Evolutionary conservation across 2,113 vertebrate genomes (phyloP), one percentile per base, ranked within the genome.

Genomic region (Myocastor coypus): DNA sequence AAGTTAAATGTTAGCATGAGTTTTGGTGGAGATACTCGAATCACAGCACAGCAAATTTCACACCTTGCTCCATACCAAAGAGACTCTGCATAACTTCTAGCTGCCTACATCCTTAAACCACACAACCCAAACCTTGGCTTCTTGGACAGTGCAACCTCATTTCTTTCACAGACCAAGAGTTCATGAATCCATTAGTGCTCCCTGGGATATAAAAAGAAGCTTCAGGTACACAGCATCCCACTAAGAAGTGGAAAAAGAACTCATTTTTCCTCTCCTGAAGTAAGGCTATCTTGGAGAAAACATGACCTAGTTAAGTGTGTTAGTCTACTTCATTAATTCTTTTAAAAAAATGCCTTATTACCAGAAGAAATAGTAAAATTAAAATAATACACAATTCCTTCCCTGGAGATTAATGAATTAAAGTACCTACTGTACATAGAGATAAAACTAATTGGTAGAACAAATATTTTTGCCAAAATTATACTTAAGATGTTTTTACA

Each of bases 271-370:
- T 80, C n/a, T 73, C 89, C 57, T 3, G 10, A 42, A 42, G 75
- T 42, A 12, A 63, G 34, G 55, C n/a, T 69, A 26, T 28, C 64
- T 46, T 30, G 17, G 13, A 63, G 68, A 63, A 28, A 80, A 55
- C 11, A 78, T 80, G 78, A 71, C 81, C 55, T 66, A 57, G 42
- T 37, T 80, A 50, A 91, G 16, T n/a, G 37, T 22, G 7, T 81
- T 52, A 87, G 28, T 87, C 42, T 64, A 37, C 71, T 46, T 81
- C 75, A 66, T 73, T 89, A 71, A 73, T 71, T 93, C n/a, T n/a
- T 95, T 95, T 90, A 3, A 63, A 55, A 68, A 88, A 64, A 57
- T 63, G 22, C 19, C 71, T 90, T 86, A 46, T 90, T 89, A 63
- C 3, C 55, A 64, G 46, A 81, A 73, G 85, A 89, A 89, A 93